A percentile compares a stretch with the other conserved stretches of the same genome.
Evolutionary conservation across 2,888 invertebrate genomes (phyloP).

Genomic region (Eustalomyia histrio): DNA sequence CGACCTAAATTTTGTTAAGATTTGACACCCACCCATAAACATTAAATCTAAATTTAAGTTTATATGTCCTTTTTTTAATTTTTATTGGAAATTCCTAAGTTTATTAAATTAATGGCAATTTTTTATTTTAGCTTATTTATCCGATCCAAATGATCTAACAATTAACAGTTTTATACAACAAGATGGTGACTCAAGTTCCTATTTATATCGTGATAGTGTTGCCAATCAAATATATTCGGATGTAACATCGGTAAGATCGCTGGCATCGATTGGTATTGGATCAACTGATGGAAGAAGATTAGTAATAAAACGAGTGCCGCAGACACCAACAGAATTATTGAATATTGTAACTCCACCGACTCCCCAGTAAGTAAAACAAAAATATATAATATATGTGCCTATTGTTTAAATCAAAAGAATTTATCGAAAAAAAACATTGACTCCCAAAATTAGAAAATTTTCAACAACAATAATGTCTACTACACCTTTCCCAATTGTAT

Average conservation of each 20-base stretch:
- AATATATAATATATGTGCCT: too few relatives aligned
- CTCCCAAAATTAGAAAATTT: too few relatives aligned
- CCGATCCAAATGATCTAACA: constrained; percentile 76
- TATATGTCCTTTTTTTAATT: too few relatives aligned
- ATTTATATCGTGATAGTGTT: constrained; percentile 83
- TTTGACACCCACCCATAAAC: too few relatives aligned
- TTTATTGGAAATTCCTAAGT: too few relatives aligned
- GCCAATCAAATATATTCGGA: constrained; percentile 82
- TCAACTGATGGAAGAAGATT: constrained; percentile 93
- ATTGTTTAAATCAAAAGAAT: too few relatives aligned
- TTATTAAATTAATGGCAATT: neutral
- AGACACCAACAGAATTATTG: constrained; percentile 91
- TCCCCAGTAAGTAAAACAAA: constrained; percentile 81
- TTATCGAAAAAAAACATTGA: too few relatives aligned
- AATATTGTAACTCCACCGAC: constrained; percentile 91
- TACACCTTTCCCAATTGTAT: too few relatives aligned
- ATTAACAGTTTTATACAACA: constrained; percentile 80
- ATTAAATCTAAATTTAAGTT: too few relatives aligned
- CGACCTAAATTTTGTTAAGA: too few relatives aligned
- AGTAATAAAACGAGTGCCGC: constrained; percentile 90
- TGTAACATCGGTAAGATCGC: constrained; percentile 87
- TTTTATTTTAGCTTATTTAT: constrained; percentile 71
- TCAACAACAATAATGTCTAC: too few relatives aligned
- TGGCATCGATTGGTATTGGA: constrained; percentile 92
- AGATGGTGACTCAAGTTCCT: constrained; percentile 78